Conservation (phyloP, 2,888 invertebrate genomes). For the Rhorus exstirpatorius region DNA sequence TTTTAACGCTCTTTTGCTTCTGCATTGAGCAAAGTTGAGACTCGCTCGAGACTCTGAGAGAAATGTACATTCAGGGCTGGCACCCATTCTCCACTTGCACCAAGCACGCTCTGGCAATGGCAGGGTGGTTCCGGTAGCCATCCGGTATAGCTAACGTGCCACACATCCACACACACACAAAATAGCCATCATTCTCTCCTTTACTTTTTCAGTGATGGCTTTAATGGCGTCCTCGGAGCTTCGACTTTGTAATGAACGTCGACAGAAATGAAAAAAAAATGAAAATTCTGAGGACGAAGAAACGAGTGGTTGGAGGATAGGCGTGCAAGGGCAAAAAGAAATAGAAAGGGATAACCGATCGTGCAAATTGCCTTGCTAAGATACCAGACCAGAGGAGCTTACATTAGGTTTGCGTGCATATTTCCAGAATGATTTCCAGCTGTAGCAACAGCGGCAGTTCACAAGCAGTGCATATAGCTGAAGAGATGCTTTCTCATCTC, state of each 20-base stretch:
- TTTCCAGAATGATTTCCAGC: not conserved
- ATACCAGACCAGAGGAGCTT: slow-evolving; percentile 73
- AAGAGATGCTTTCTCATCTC: not conserved
- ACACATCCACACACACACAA: slow-evolving; percentile 15
- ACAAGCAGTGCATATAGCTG: not conserved
- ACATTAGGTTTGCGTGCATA: slow-evolving; percentile 70
- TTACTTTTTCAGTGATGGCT: slow-evolving; percentile 52
- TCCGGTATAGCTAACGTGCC: slow-evolving; percentile 2
- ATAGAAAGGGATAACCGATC: too few relatives aligned
- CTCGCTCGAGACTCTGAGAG: slow-evolving; percentile 45
- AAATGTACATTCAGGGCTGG: slow-evolving; percentile 47
- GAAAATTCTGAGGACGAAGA: too few relatives aligned
- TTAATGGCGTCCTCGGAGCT: slow-evolving; percentile 55
- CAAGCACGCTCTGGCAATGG: slow-evolving; percentile 42
- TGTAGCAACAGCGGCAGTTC: not conserved
- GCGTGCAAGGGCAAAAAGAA: too few relatives aligned
- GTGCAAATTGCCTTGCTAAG: slow-evolving; percentile 82
- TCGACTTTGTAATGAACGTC: slow-evolving; percentile 60
- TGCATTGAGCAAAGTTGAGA: slow-evolving; percentile 61
- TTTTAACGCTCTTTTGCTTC: slow-evolving; percentile 40
- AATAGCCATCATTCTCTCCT: slow-evolving; percentile 39
- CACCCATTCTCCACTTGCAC: slow-evolving; percentile 47
- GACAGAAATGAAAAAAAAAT: slow-evolving; percentile 28
- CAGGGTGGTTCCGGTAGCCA: slow-evolving; percentile 55
- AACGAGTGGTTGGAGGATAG: too few relatives aligned